phyloP scores from a whole-genome alignment of 2,797 vertebrate species.

The Paedocypris micromegethes region DNA sequence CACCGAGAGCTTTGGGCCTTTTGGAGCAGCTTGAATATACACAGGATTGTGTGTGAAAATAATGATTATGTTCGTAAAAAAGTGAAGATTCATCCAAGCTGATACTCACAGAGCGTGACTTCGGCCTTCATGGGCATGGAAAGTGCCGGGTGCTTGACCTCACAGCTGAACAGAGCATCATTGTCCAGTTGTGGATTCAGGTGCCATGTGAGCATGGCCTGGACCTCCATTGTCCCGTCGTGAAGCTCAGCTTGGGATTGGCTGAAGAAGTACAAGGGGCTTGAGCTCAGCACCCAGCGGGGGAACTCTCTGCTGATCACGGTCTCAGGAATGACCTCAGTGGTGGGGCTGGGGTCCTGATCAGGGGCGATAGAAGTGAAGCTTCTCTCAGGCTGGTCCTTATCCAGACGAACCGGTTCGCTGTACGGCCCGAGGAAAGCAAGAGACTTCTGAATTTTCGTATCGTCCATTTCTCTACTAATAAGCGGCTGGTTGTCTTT shows the following conservation, averaged over 20 bases:
- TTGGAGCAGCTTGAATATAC: constrained; percentile 76
- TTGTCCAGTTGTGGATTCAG: constrained; percentile 91
- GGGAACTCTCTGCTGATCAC: constrained; percentile 91
- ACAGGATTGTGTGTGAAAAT: neutral
- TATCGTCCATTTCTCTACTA: constrained; percentile 81
- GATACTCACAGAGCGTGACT: constrained; percentile 82
- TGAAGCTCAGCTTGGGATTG: constrained; percentile 69
- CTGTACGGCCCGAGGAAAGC: constrained; percentile 65
- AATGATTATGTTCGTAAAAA: too few species aligned
- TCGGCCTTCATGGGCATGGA: constrained; percentile 95
- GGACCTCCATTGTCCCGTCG: constrained; percentile 83
- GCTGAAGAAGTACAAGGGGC: constrained; percentile 83
- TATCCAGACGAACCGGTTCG: constrained; percentile 56
- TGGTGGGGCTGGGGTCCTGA: constrained; percentile 55
- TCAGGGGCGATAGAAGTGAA: constrained; percentile 46
- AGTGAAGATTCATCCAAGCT: neutral
- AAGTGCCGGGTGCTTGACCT: constrained; percentile 91
- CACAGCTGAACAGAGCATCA: constrained; percentile 91
- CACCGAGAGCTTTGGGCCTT: constrained; percentile 82
- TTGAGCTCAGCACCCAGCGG: constrained; percentile 81
- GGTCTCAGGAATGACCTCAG: constrained; percentile 79
- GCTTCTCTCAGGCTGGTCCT: constrained; percentile 52
- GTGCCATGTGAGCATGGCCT: constrained; percentile 86
- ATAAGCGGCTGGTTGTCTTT: constrained; percentile 65
- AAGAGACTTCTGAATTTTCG: constrained; percentile 77